Evolutionary conservation across 2,797 vertebrate species (phyloP).

Genomic region (Esox lucius): DNA sequence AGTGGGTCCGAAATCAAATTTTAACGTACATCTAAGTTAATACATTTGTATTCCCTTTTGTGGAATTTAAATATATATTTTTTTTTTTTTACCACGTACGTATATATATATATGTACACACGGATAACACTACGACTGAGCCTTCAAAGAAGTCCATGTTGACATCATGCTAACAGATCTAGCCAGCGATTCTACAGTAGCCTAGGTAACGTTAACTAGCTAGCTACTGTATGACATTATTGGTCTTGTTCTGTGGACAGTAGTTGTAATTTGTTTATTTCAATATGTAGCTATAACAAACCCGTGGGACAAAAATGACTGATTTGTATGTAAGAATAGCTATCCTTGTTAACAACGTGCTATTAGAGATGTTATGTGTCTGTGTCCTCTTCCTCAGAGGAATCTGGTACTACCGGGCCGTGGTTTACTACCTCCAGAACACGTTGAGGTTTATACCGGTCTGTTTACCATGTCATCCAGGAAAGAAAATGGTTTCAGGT

Average conservation of each 20-base stretch:
- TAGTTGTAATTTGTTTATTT: neutral
- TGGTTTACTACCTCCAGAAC: neutral
- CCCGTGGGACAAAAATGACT: neutral
- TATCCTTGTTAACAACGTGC: neutral
- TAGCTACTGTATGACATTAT: no score
- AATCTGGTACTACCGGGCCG: conserved; percentile 2
- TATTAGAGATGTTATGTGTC: neutral
- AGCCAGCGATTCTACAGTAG: neutral
- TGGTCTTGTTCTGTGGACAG: neutral
- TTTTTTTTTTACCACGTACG: neutral
- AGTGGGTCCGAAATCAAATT: no score
- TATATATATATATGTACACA: neutral
- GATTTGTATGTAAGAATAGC: neutral
- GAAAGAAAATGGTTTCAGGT: conserved; percentile 12
- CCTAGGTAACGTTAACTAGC: no score
- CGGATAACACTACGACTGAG: neutral
- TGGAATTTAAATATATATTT: neutral
- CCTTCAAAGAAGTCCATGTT: neutral
- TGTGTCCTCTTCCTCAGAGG: neutral
- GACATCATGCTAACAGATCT: neutral
- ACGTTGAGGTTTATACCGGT: neutral
- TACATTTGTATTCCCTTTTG: no score
- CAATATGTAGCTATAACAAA: neutral
- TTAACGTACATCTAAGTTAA: no score
- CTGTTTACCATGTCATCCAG: conserved; percentile 44